phyloP scores from a whole-genome alignment of 2,113 vertebrate species.

The Tricholaema leucomelas region DNA sequence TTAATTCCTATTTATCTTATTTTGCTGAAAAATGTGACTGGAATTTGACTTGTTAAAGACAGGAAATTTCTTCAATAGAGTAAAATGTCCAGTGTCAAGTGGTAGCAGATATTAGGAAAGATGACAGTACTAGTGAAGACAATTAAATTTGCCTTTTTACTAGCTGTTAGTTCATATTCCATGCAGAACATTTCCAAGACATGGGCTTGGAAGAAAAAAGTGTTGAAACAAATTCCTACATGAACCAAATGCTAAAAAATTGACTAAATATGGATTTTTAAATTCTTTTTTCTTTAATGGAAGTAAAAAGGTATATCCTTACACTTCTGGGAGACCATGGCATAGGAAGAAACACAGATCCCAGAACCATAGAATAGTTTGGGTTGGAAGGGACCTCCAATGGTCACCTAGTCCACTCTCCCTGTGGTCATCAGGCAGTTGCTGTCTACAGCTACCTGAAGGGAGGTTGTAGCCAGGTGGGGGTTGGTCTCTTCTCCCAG shows the following conservation, averaged over 20 bases:
- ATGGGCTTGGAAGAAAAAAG: background rate
- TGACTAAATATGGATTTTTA: background rate
- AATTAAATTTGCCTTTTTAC: background rate
- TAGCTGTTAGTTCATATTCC: background rate
- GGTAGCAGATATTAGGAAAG: background rate
- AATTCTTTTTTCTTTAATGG: background rate
- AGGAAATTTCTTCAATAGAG: background rate
- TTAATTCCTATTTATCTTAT: background rate
- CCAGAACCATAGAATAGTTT: too few relatives aligned
- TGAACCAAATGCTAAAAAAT: background rate
- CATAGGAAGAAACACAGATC: background rate
- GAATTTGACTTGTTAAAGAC: background rate
- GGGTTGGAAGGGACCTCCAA: too few relatives aligned
- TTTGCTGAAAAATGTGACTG: background rate
- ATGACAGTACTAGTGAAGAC: background rate
- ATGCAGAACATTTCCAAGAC: background rate
- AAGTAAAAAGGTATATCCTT: background rate
- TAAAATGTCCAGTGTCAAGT: background rate
- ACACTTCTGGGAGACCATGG: background rate
- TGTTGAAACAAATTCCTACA: background rate
- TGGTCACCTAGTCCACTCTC: too few relatives aligned
- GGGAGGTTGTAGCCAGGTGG: too few relatives aligned
- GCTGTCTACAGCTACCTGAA: too few relatives aligned
- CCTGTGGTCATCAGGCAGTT: too few relatives aligned
- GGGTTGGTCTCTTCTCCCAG: too few relatives aligned